A percentile compares a stretch with the other conserved stretches of the same genome.
These are phyloP conservation scores for Garra rufa DNA, from an alignment of 2,113 vertebrate genomes.

Conservation along the genomic window DNA sequence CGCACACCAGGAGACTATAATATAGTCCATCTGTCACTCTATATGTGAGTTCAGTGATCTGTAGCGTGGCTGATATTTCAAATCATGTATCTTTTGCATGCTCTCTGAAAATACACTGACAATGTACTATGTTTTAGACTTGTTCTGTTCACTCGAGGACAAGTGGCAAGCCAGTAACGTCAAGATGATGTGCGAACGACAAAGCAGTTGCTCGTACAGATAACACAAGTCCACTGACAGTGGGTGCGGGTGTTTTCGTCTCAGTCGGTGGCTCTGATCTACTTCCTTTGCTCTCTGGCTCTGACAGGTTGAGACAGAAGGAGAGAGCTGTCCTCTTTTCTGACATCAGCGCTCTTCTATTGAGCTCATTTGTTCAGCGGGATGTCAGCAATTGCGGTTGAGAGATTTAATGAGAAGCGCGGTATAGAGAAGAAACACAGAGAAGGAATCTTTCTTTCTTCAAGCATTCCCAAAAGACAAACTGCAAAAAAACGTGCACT, in stretches of 20 bases:
- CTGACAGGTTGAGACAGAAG: constrained; percentile 29
- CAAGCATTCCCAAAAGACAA: not conserved
- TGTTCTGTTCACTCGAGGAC: not conserved
- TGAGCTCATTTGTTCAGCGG: constrained; percentile 46
- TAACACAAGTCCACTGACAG: constrained; percentile 11
- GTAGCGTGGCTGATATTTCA: not conserved
- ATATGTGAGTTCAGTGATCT: constrained; percentile 14
- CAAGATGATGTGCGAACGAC: not conserved
- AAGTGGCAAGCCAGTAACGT: not conserved
- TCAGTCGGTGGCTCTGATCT: constrained; percentile 39
- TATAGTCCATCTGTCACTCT: not conserved
- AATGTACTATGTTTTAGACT: not conserved
- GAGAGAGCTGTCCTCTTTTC: constrained; percentile 2
- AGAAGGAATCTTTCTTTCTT: not conserved
- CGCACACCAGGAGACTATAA: not conserved
- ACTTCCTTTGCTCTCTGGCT: constrained; percentile 39
- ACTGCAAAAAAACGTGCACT: not conserved
- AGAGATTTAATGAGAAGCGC: constrained; percentile 21
- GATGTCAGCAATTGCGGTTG: constrained; percentile 21
- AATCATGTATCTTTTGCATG: not conserved
- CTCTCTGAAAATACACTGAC: not conserved
- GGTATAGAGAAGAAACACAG: not conserved
- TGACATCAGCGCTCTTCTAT: constrained; percentile 31
- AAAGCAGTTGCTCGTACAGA: not conserved
- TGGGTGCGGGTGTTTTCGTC: constrained; percentile 1